phyloP scores from a whole-genome alignment of 1,140 invertebrate genomes.

The Hyles vespertilio region DNA sequence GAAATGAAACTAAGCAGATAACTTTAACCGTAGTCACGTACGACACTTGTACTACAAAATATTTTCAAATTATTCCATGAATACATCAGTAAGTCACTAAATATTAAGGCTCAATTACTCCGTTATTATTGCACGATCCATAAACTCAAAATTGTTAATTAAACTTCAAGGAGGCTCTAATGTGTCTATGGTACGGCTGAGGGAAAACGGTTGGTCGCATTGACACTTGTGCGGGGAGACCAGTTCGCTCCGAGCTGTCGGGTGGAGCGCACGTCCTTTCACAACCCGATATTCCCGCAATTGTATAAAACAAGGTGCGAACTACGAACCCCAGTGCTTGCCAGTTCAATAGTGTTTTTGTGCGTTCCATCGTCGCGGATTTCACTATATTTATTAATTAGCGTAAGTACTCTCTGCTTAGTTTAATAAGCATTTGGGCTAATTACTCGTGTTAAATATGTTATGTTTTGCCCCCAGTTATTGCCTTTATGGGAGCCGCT shows the following conservation, averaged over 20 bases:
- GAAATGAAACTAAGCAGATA: no score
- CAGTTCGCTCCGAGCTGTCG: conserved; percentile 26
- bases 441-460: no score
- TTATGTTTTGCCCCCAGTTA: no score
- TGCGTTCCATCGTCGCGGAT: background rate
- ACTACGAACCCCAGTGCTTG: background rate
- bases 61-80: no score
- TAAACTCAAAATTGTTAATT: conserved; percentile 18
- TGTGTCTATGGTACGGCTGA: conserved; percentile 24
- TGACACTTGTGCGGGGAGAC: conserved; percentile 13
- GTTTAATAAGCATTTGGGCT: no score
- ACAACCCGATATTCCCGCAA: background rate
- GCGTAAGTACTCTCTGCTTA: conserved; percentile 10
- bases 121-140: conserved; percentile 8
- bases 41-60: no score
- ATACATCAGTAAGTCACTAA: conserved; percentile 1
- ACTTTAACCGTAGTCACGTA: no score
- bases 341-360: no score
- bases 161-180: conserved; percentile 28
- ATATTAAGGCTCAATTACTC: background rate
- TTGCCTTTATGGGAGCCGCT: no score
- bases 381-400: conserved; percentile 5
- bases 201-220: conserved; percentile 18
- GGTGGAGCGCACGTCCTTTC: conserved; percentile 16
- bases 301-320: background rate